Conservation (phyloP, 2,797 vertebrate genomes). For the Acanthornis magna region DNA sequence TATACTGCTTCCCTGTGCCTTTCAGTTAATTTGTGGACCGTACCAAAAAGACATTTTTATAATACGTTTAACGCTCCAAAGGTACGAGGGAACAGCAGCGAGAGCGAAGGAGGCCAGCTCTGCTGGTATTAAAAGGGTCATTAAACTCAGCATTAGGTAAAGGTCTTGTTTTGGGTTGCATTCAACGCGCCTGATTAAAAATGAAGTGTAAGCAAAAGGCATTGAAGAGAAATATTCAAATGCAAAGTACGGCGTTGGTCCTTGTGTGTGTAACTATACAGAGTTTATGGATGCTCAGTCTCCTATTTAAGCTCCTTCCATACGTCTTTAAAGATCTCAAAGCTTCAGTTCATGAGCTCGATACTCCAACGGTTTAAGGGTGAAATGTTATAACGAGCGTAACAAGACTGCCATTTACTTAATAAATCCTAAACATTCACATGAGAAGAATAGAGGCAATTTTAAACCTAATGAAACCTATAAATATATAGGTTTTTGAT, state of each 20-base stretch:
- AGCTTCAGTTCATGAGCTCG: neutral
- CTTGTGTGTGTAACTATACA: accelerated
- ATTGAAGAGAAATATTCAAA: neutral
- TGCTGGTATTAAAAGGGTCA: slow-evolving; percentile 86
- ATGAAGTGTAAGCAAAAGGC: slow-evolving; percentile 72
- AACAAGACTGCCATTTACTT: neutral
- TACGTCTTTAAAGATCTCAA: neutral
- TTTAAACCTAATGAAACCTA: neutral
- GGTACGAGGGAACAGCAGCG: slow-evolving; percentile 73
- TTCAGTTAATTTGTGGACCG: slow-evolving; percentile 71
- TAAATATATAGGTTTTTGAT: neutral
- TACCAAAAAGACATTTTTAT: slow-evolving; percentile 79
- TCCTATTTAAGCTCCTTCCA: neutral
- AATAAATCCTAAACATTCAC: neutral
- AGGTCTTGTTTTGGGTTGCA: slow-evolving; percentile 68
- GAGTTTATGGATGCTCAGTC: neutral
- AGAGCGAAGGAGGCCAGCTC: slow-evolving; percentile 73
- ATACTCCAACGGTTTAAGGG: neutral
- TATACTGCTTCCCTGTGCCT: slow-evolving; percentile 66
- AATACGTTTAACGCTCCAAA: slow-evolving; percentile 72
- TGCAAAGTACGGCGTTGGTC: neutral
- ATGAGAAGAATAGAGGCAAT: neutral
- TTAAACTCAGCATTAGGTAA: slow-evolving; percentile 78
- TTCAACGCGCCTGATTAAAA: slow-evolving; percentile 52
- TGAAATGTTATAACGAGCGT: neutral